Conservation (phyloP, 1,140 invertebrate genomes). For the Lanistes nyassanus region DNA sequence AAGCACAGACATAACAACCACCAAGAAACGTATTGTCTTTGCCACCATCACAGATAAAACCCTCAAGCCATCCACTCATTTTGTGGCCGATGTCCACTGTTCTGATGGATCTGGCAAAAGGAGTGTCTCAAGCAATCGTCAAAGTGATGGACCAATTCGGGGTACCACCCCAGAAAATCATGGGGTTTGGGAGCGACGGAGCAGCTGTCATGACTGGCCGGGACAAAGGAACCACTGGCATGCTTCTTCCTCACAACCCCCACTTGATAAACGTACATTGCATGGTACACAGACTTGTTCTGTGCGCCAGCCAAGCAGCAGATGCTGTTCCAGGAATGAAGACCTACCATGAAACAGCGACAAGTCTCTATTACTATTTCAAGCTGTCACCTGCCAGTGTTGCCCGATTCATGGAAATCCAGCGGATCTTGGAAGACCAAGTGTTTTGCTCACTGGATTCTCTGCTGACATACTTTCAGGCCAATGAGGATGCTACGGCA, state of each 20-base stretch:
- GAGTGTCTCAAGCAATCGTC: background rate
- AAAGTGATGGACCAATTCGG: slow-evolving; percentile 16
- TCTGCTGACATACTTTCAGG: slow-evolving; percentile 22
- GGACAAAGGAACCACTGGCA: slow-evolving; percentile 30
- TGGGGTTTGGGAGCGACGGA: slow-evolving; percentile 38
- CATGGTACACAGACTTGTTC: slow-evolving; percentile 31
- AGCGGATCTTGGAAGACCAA: no score
- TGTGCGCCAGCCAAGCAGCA: no score
- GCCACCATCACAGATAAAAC: background rate
- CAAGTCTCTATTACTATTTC: no score
- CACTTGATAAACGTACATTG: slow-evolving; percentile 32
- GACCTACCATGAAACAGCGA: no score
- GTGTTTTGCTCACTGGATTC: slow-evolving; percentile 27
- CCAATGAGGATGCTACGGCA: background rate
- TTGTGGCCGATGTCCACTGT: slow-evolving; percentile 15
- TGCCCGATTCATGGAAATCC: slow-evolving; percentile 31
- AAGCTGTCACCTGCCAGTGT: slow-evolving; percentile 33
- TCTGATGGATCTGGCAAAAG: slow-evolving; percentile 15
- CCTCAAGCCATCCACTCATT: slow-evolving; percentile 11
- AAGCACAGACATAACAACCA: background rate
- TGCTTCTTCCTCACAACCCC: no score
- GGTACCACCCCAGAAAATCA: slow-evolving; percentile 11
- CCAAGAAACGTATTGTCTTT: background rate
- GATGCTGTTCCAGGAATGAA: no score
- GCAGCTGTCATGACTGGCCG: slow-evolving; percentile 34